Percentiles rank a stretch among this genome's conserved stretches.
phyloP scores from a whole-genome alignment of 2,797 vertebrate genomes.

The Uromys caudimaculatus region DNA sequence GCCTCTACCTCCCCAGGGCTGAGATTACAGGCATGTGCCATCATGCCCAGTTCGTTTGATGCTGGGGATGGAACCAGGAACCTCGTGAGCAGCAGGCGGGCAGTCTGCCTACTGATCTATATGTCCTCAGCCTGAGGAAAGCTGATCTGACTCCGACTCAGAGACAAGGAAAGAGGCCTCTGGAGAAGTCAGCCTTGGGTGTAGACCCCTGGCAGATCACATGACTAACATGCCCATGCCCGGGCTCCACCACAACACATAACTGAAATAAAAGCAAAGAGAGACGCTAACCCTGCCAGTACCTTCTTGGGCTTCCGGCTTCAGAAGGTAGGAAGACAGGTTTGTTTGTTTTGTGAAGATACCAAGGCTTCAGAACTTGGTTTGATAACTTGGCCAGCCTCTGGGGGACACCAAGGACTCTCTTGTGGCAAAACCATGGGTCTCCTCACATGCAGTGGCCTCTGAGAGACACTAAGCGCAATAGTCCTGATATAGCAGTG shows the following conservation, averaged over 20 bases:
- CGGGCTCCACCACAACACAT: background rate
- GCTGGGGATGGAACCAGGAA: background rate
- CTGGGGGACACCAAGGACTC: background rate
- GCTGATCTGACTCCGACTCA: background rate
- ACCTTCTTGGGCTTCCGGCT: background rate
- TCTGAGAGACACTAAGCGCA: background rate
- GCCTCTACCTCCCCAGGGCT: background rate
- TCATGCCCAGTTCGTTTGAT: background rate
- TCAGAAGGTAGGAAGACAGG: background rate
- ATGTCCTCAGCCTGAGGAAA: background rate
- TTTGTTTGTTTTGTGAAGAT: background rate
- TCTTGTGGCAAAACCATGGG: rapidly evolving
- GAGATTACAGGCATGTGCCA: background rate
- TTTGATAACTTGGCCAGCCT: background rate
- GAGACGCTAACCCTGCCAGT: background rate
- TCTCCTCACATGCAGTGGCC: background rate
- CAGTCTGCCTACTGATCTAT: background rate
- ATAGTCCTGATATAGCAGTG: rapidly evolving
- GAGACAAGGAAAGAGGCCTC: background rate
- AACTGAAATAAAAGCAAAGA: background rate
- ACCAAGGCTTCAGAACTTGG: rapidly evolving
- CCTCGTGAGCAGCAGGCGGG: rapidly evolving
- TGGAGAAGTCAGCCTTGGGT: background rate
- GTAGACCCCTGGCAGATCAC: background rate
- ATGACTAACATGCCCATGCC: background rate